Conservation (phyloP, 2,113 vertebrate genomes). For the Limanda limanda region DNA sequence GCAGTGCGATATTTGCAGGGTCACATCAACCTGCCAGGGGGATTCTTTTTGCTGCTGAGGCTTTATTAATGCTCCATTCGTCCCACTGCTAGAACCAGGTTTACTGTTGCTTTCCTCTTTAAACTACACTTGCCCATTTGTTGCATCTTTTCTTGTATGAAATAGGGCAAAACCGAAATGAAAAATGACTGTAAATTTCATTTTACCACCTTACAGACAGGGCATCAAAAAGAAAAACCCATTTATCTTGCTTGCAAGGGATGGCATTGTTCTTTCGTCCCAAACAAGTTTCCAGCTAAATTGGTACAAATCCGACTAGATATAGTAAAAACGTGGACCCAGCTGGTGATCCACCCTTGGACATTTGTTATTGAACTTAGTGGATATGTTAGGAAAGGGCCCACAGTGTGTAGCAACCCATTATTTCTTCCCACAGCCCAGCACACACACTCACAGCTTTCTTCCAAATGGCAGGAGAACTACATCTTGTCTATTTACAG, state of each 20-base stretch:
- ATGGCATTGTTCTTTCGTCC: not conserved
- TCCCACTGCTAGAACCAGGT: not conserved
- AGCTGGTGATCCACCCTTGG: not conserved
- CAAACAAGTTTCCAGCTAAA: not conserved
- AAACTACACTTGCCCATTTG: not conserved
- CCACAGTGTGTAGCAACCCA: conserved; percentile 1
- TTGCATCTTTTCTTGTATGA: not conserved
- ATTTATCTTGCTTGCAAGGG: not conserved
- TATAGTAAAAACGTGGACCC: too few species aligned
- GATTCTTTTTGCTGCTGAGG: not conserved
- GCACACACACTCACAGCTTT: conserved; percentile 15
- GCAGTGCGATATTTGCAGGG: not conserved
- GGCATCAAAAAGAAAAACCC: conserved; percentile 1
- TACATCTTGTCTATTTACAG: conserved; percentile 31
- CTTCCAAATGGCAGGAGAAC: conserved; percentile 32
- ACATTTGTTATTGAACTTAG: conserved; percentile 5
- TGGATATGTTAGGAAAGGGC: not conserved
- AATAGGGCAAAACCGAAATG: not conserved
- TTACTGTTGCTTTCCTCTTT: not conserved
- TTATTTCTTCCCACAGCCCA: conserved; percentile 13
- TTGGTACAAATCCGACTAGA: not conserved
- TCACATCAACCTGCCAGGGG: not conserved
- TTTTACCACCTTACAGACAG: not conserved
- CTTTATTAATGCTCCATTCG: not conserved
- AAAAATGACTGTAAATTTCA: not conserved